These are phyloP conservation scores for Cygnus olor DNA, from an alignment of 2,797 vertebrate genomes.

Conservation along the genomic window DNA sequence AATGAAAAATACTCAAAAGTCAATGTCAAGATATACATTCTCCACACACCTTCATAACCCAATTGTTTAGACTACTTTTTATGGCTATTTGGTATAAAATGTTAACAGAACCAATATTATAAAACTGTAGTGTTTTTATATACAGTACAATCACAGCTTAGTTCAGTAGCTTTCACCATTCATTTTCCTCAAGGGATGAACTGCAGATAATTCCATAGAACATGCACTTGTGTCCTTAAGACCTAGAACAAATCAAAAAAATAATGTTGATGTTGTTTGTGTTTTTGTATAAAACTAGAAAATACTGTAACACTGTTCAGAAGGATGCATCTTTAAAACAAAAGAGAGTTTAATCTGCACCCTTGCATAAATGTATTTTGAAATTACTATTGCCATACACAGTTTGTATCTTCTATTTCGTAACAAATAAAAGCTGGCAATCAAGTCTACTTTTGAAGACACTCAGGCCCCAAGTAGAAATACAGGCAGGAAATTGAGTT, in stretches of 20 bases:
- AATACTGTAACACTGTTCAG: background rate
- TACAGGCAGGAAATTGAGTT: background rate
- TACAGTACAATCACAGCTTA: conserved; percentile 81
- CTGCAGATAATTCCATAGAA: conserved; percentile 50
- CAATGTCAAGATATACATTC: conserved; percentile 73
- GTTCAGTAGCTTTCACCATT: conserved; percentile 77
- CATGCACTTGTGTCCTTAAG: conserved; percentile 43
- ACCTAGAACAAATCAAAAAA: conserved; percentile 46
- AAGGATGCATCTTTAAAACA: background rate
- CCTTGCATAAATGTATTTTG: background rate
- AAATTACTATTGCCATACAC: background rate
- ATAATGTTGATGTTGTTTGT: too few relatives aligned
- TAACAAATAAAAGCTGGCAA: background rate
- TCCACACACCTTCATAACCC: conserved; percentile 70
- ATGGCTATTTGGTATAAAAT: conserved; percentile 80
- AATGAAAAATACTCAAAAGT: conserved; percentile 77
- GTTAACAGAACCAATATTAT: conserved; percentile 75
- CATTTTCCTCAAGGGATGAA: conserved; percentile 64
- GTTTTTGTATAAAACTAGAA: background rate
- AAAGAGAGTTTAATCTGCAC: background rate
- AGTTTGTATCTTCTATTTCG: background rate
- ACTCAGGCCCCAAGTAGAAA: background rate
- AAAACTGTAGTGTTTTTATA: conserved; percentile 84
- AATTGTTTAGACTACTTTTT: conserved; percentile 68
- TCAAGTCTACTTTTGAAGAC: background rate